Conservation (phyloP, 2,888 invertebrate genomes). For the Zelleria hepariella region DNA sequence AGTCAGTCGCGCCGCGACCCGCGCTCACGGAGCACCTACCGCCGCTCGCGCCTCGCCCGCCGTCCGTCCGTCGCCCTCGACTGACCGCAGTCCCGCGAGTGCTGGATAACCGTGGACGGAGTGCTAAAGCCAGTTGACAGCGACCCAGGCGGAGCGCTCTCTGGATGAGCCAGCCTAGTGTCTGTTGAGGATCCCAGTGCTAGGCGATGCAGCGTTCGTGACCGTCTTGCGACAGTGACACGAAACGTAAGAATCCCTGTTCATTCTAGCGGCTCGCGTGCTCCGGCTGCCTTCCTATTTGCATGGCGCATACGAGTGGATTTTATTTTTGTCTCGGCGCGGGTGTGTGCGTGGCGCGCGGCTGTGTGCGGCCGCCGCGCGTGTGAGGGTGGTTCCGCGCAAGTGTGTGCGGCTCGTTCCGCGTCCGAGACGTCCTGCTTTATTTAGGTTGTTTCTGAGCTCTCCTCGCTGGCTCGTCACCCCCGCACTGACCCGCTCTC, state of each 20-base stretch:
- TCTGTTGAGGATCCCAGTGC: conserved; percentile 51
- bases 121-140: conserved; percentile 60
- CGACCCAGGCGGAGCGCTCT: conserved; percentile 30
- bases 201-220: conserved; percentile 69
- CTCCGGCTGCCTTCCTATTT: conserved; percentile 58
- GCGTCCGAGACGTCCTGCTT: conserved; percentile 57
- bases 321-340: conserved; percentile 68
- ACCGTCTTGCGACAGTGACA: conserved; percentile 67
- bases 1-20: conserved; percentile 61
- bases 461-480: conserved; percentile 10
- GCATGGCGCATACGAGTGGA: conserved; percentile 70
- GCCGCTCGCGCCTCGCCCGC: not conserved
- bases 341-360: conserved; percentile 48
- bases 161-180: conserved; percentile 42
- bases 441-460: conserved; percentile 26
- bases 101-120: conserved; percentile 33
- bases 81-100: conserved; percentile 61
- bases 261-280: conserved; percentile 49
- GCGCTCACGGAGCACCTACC: conserved; percentile 52
- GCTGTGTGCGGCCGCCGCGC: conserved; percentile 27
- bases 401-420: conserved; percentile 37
- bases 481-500: conserved; percentile 3
- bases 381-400: conserved; percentile 33
- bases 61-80: conserved; percentile 15
- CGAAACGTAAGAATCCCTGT: conserved; percentile 69